Conservation (phyloP, 2,888 invertebrate species). For the Cerceris ruficornis region DNA sequence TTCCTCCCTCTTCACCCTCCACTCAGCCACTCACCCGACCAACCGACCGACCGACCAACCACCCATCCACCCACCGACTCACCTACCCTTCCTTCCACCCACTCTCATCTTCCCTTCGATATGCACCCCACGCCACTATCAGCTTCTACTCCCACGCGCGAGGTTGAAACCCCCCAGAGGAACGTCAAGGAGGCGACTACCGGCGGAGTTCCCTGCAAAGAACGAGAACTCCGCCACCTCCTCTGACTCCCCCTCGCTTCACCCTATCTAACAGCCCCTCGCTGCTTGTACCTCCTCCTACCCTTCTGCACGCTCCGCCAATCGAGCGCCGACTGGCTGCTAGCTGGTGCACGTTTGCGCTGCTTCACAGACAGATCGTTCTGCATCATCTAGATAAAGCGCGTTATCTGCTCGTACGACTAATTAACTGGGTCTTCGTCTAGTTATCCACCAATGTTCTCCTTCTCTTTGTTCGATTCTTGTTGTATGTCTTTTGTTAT, state of each 20-base stretch:
- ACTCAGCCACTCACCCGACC: conserved; percentile 20
- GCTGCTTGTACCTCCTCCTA: conserved; percentile 53
- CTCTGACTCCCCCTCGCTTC: conserved; percentile 13
- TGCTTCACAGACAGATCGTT: conserved; percentile 48
- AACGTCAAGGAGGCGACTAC: conserved; percentile 69
- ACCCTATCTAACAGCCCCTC: conserved; percentile 33
- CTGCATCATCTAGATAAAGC: conserved; percentile 44
- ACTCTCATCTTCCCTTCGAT: conserved; percentile 70
- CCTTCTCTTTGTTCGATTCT: conserved; percentile 22
- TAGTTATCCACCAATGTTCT: conserved; percentile 22
- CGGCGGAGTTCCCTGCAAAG: conserved; percentile 64
- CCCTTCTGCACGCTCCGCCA: conserved; percentile 51
- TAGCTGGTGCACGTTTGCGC: conserved; percentile 42
- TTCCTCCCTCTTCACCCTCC: conserved; percentile 16
- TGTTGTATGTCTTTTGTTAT: neutral
- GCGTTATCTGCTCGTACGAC: conserved; percentile 43
- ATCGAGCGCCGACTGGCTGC: conserved; percentile 54
- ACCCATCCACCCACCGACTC: conserved; percentile 45
- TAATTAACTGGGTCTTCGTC: conserved; percentile 44
- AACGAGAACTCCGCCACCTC: conserved; percentile 56
- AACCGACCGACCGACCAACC: conserved; percentile 48
- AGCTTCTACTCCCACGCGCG: conserved; percentile 65
- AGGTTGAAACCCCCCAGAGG: conserved; percentile 67
- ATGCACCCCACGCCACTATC: conserved; percentile 70
- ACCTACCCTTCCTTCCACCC: conserved; percentile 47